Conservation (phyloP, 2,113 vertebrate species). For the Clupea harengus region DNA sequence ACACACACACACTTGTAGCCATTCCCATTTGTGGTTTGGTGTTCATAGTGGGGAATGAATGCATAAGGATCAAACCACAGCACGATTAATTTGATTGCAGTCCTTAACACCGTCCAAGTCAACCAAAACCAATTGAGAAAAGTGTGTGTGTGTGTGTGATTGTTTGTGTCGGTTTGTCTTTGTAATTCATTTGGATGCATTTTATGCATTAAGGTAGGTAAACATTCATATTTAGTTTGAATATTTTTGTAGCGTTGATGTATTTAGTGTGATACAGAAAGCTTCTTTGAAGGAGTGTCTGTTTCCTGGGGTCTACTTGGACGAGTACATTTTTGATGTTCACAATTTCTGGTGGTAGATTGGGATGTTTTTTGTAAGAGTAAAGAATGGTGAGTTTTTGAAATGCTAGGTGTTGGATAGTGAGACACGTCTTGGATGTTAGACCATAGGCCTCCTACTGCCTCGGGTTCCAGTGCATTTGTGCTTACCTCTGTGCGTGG, state of each 20-base stretch:
- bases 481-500: background rate
- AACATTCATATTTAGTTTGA: background rate
- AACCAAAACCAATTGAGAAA: background rate
- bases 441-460: background rate
- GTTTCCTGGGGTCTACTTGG: background rate
- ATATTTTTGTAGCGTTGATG: background rate
- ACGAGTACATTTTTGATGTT: background rate
- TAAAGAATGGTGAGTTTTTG: background rate
- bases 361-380: background rate
- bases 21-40: background rate
- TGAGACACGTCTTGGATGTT: background rate
- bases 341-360: background rate
- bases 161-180: background rate
- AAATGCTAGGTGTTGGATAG: background rate
- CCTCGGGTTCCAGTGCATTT: too few relatives aligned
- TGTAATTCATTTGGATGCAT: background rate
- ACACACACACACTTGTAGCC: background rate
- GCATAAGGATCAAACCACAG: background rate
- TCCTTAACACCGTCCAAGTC: background rate
- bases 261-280: background rate
- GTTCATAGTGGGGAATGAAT: background rate
- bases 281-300: background rate
- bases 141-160: background rate
- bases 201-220: background rate
- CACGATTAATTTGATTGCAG: background rate